Evolutionary conservation across 2,113 vertebrate species (phyloP), one percentile per base, ranked within the genome.

Genomic region (Hylia prasina): DNA sequence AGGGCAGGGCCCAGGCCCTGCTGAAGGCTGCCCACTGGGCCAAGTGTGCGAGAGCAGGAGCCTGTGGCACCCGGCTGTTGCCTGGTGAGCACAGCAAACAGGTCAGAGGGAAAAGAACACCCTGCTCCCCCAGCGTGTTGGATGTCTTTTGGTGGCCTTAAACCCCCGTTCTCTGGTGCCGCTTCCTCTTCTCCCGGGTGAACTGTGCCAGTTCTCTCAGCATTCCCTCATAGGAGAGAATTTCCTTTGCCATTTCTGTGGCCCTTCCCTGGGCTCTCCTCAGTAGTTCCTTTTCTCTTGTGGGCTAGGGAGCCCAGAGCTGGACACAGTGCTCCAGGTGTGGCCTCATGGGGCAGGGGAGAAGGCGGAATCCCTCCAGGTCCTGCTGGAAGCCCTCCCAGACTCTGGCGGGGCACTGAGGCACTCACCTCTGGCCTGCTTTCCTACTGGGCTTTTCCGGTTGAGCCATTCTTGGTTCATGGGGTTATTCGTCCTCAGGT

Each of bases 1-100:
- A 27, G 35, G 17, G 24, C 15, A 17, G n/a, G n/a, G n/a, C 25
- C 47, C 15, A n/a, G 20, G 27, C 39, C 53, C 54, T 40, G 56
- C 35, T 47, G 23, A 7, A 42, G 37, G 47, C 39, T 15, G 24
- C 47, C 11, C 30, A 3, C 47, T 27, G 37, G 37, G 58, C 47
- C 37, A 7, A 13, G 48, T 3, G 47, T 51, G 45, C 9, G 22
- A 21, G 45, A 7, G 6, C 18, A 27, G 58, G 18, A n/a, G 28
- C 18, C 47, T 44, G 28, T 35, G 48, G 39, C 1, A 0, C 28
- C 8, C 1, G 18, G 2, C 37, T 8, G 2, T 7, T 1, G 5
- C 27, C 40, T 2, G 13, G 20, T 6, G 2, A 72, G 20, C 35
- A 4, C 1, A 7, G 9, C 23, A 22, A 42, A 42, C 7, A 21